Evolutionary conservation across 2,888 invertebrate species (phyloP).

Genomic region (Lysandra bellargus): DNA sequence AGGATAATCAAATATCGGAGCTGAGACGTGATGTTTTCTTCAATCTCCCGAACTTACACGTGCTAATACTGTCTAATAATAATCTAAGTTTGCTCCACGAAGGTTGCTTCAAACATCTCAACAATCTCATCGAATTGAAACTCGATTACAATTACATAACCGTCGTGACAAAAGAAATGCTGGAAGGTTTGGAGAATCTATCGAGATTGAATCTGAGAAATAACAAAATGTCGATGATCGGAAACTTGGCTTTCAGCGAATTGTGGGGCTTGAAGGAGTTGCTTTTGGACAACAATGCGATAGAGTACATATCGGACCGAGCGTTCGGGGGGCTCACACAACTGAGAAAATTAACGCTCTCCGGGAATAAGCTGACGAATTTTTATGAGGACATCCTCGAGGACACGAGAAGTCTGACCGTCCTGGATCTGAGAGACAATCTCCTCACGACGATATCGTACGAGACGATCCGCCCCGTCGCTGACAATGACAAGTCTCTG

Average conservation of each 20-base stretch:
- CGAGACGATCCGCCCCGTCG: slow-evolving; percentile 86
- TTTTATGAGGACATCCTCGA: slow-evolving; percentile 87
- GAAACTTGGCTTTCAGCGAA: slow-evolving; percentile 89
- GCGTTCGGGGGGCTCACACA: slow-evolving; percentile 88
- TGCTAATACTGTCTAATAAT: slow-evolving; percentile 91
- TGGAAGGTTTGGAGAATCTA: slow-evolving; percentile 86
- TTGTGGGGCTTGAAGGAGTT: slow-evolving; percentile 86
- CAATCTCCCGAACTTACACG: slow-evolving; percentile 85
- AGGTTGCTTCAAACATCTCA: slow-evolving; percentile 88
- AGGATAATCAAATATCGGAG: slow-evolving; percentile 88
- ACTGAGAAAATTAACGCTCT: slow-evolving; percentile 85
- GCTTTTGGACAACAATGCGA: slow-evolving; percentile 84
- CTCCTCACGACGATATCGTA: slow-evolving; percentile 87
- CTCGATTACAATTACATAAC: slow-evolving; percentile 88
- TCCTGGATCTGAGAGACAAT: slow-evolving; percentile 89
- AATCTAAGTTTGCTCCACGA: slow-evolving; percentile 92
- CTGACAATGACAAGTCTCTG: slow-evolving; percentile 86
- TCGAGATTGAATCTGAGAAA: slow-evolving; percentile 86
- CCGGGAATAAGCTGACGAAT: slow-evolving; percentile 86
- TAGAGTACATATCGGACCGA: slow-evolving; percentile 86
- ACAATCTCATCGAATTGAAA: slow-evolving; percentile 88
- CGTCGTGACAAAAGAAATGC: slow-evolving; percentile 87
- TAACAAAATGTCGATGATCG: slow-evolving; percentile 88
- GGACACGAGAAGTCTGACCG: slow-evolving; percentile 84
- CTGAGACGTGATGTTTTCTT: slow-evolving; percentile 87